Percentiles rank a stretch among this genome's conserved stretches.
Conservation (phyloP, 1,140 invertebrate genomes). For the Brachionus koreanus region DNA sequence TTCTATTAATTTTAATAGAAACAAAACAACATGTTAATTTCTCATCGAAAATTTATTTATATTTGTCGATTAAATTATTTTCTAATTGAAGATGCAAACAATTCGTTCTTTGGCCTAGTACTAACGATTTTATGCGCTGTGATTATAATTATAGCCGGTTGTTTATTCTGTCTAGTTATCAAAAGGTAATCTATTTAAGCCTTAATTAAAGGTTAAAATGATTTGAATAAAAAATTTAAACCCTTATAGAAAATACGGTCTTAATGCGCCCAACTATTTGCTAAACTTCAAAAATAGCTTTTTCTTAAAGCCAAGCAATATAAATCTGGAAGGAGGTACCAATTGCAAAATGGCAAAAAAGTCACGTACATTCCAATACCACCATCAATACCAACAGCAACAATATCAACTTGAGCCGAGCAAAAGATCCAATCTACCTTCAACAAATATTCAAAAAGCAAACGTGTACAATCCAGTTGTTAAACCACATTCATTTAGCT, state of each 20-base stretch:
- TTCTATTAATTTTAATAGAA: neutral
- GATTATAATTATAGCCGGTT: conserved; percentile 30
- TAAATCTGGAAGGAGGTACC: neutral
- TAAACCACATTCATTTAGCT: neutral
- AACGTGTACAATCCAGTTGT: neutral
- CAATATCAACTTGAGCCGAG: conserved; percentile 21
- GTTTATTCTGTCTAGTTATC: conserved; percentile 38
- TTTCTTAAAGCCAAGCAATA: conserved; percentile 11
- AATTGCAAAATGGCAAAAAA: conserved; percentile 17
- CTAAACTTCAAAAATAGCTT: conserved; percentile 42
- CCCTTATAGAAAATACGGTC: conserved; percentile 37
- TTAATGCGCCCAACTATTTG: conserved; percentile 26
- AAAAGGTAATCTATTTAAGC: conserved; percentile 18
- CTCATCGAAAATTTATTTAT: neutral
- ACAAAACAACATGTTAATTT: neutral
- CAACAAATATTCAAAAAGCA: neutral
- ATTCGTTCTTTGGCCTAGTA: conserved; percentile 20
- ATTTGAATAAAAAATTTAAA: conserved; percentile 19
- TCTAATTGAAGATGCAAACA: conserved; percentile 2
- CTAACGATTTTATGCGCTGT: conserved; percentile 37
- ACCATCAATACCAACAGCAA: conserved; percentile 8
- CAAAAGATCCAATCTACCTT: conserved; percentile 1
- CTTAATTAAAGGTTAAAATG: neutral
- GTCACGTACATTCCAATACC: conserved; percentile 15
- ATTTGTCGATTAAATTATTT: neutral